phyloP scores from a whole-genome alignment of 2,113 vertebrate species.

The Ictalurus punctatus region DNA sequence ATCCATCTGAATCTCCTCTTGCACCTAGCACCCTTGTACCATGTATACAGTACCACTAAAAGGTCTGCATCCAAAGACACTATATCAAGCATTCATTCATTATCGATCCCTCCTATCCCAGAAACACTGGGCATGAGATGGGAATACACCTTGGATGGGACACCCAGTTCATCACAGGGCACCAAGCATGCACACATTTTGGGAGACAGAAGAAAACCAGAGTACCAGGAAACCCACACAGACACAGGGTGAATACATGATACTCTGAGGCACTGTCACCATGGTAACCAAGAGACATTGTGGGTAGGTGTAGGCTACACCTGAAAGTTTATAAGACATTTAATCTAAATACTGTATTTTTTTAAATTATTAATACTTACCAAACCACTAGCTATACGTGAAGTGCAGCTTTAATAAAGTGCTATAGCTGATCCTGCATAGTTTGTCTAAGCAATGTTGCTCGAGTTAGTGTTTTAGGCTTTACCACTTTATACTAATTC shows the following conservation, averaged over 20 bases:
- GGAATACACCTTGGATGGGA: background rate
- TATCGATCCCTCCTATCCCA: too few relatives aligned
- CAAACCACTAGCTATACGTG: background rate
- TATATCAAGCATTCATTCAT: background rate
- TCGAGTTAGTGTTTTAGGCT: background rate
- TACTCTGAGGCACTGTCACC: background rate
- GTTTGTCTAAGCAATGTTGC: background rate
- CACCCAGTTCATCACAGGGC: background rate
- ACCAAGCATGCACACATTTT: background rate
- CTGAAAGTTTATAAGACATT: background rate
- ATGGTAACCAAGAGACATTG: constrained; percentile 4
- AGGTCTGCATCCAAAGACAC: background rate
- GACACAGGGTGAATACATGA: background rate
- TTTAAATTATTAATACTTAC: background rate
- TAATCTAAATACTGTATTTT: background rate
- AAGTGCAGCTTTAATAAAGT: background rate
- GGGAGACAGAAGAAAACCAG: background rate
- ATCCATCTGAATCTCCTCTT: background rate
- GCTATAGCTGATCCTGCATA: background rate
- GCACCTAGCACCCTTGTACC: background rate
- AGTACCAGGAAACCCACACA: background rate
- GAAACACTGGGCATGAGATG: background rate
- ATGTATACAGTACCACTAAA: background rate
- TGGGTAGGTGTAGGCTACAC: background rate
- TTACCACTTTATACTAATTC: background rate